Conservation (phyloP, 2,888 invertebrate genomes). For the Sericinus montela region DNA sequence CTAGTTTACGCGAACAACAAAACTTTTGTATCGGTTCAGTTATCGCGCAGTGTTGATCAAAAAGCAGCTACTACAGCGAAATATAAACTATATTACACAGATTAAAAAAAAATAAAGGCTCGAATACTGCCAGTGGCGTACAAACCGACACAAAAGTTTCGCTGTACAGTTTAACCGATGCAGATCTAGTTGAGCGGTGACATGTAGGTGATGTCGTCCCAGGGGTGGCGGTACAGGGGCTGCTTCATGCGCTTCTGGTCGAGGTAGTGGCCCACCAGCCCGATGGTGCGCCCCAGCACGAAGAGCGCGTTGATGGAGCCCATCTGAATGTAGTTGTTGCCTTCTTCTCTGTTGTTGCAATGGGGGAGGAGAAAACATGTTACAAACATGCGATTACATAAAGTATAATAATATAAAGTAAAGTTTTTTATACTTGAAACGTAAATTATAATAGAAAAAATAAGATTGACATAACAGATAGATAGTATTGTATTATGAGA, state of each 20-base stretch:
- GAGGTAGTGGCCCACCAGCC: conserved; percentile 98
- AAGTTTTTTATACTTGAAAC: no score
- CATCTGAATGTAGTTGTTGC: conserved; percentile 97
- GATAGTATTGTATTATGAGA: no score
- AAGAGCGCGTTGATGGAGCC: conserved; percentile 99
- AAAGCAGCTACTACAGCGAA: neutral
- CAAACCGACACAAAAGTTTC: neutral
- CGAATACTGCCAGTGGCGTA: no score
- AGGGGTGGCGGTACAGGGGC: conserved; percentile 99
- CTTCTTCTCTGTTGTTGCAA: conserved; percentile 93
- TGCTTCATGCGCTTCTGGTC: conserved; percentile 99
- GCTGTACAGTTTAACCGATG: neutral
- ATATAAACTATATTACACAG: no score
- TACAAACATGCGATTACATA: no score
- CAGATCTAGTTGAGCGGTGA: conserved; percentile 55
- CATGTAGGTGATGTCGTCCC: conserved; percentile 95
- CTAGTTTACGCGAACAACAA: neutral
- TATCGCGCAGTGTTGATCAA: neutral
- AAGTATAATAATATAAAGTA: no score
- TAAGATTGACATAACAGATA: no score
- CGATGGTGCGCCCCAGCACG: conserved; percentile 98
- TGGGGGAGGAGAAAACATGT: no score
- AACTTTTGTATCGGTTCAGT: conserved; percentile 1
- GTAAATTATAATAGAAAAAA: no score
- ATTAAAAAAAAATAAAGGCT: no score